Evolutionary conservation across 2,797 vertebrate genomes (phyloP).

Genomic region (Chelon labrosus): DNA sequence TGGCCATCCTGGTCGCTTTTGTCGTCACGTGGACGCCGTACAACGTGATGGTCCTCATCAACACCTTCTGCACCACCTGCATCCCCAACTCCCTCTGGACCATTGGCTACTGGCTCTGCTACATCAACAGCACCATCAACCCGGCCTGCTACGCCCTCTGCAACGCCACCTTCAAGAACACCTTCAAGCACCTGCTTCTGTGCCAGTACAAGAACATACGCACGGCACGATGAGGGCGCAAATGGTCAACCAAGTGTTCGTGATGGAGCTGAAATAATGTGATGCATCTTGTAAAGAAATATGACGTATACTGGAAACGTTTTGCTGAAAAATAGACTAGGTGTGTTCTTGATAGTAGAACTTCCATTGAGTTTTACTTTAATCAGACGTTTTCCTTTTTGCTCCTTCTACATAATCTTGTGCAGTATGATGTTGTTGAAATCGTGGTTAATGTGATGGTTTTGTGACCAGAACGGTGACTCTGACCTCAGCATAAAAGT

Average conservation of each 20-base stretch:
- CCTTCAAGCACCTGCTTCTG: slow-evolving; percentile 95
- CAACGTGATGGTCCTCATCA: slow-evolving; percentile 98
- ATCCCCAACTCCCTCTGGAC: slow-evolving; percentile 94
- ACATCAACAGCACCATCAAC: slow-evolving; percentile 98
- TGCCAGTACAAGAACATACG: slow-evolving; percentile 97
- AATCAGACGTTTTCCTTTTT: slow-evolving; percentile 10
- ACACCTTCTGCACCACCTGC: slow-evolving; percentile 92
- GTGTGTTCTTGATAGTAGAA: slow-evolving; percentile 14
- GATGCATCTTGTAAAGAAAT: slow-evolving; percentile 14
- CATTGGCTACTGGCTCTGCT: slow-evolving; percentile 98
- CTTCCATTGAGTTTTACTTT: slow-evolving; percentile 3
- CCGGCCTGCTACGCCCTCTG: slow-evolving; percentile 98
- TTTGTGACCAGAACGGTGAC: slow-evolving; percentile 24
- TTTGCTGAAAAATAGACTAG: slow-evolving; percentile 17
- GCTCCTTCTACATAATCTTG: slow-evolving; percentile 19
- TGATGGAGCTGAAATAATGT: slow-evolving; percentile 18
- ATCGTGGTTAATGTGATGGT: slow-evolving; percentile 41
- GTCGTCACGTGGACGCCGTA: slow-evolving; percentile 97
- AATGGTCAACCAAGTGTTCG: neutral
- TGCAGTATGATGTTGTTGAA: slow-evolving; percentile 37
- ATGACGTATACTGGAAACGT: slow-evolving; percentile 7
- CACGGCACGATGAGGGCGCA: slow-evolving; percentile 53
- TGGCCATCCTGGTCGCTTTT: slow-evolving; percentile 96
- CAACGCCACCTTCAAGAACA: slow-evolving; percentile 98
- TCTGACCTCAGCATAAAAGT: slow-evolving; percentile 5